Conservation (phyloP, 2,113 vertebrate genomes). For the Paralichthys olivaceus region DNA sequence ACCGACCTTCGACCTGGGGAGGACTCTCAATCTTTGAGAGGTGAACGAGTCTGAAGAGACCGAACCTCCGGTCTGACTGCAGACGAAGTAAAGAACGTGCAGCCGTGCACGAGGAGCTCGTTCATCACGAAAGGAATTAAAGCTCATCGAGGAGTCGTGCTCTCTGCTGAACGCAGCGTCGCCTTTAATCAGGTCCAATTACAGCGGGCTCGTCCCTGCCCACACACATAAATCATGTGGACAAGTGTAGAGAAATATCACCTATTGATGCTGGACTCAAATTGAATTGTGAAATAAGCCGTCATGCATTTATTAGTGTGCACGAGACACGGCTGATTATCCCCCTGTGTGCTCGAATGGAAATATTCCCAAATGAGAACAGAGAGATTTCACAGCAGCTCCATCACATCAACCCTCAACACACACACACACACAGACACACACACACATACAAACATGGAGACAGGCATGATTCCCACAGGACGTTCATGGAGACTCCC, state of each 20-base stretch:
- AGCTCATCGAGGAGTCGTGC: no score
- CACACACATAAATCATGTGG: not conserved
- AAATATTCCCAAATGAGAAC: constrained; percentile 62
- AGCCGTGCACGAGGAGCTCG: no score
- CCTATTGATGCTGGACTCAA: constrained; percentile 45
- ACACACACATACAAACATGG: constrained; percentile 32
- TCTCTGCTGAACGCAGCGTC: not conserved
- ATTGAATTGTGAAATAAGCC: constrained; percentile 65
- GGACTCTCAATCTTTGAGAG: no score
- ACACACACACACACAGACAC: constrained; percentile 31
- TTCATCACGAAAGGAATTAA: no score
- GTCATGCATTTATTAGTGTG: constrained; percentile 40
- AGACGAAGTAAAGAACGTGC: no score
- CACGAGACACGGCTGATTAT: constrained; percentile 60
- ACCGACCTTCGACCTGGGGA: no score
- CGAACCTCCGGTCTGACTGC: no score
- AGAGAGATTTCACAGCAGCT: constrained; percentile 66
- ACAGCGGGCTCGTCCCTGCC: not conserved
- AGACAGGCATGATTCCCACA: constrained; percentile 51
- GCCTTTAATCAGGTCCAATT: not conserved
- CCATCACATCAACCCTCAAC: constrained; percentile 2
- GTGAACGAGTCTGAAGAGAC: no score
- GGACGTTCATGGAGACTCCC: constrained; percentile 73
- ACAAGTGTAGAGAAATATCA: constrained; percentile 33
- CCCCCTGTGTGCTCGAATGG: constrained; percentile 36